Evolutionary conservation across 2,888 invertebrate species (phyloP).

Genomic region (Drosophila eohydei): DNA sequence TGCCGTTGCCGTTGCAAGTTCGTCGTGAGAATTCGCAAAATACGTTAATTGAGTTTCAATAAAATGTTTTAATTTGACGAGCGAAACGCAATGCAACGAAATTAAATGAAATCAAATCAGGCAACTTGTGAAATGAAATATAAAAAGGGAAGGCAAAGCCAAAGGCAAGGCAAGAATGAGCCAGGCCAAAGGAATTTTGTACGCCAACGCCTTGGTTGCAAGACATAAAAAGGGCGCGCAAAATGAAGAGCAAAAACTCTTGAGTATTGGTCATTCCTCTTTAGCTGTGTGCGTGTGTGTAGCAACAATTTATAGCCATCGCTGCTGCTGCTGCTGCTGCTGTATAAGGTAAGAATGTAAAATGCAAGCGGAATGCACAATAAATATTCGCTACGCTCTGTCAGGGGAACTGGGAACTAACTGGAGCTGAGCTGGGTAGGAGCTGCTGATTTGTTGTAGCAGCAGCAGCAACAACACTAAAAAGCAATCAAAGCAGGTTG

Average conservation of each 20-base stretch:
- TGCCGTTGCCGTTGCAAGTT: constrained; percentile 10
- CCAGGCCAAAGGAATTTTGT: constrained; percentile 69
- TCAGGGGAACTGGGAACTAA: constrained; percentile 44
- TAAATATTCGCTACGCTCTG: constrained; percentile 80
- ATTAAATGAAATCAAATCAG: constrained; percentile 56
- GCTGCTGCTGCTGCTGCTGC: constrained; percentile 21
- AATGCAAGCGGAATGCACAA: constrained; percentile 81
- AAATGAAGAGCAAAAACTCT: constrained; percentile 57
- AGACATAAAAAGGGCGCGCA: constrained; percentile 55
- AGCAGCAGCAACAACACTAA: constrained; percentile 54
- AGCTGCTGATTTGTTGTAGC: constrained; percentile 30
- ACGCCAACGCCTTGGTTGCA: constrained; percentile 71
- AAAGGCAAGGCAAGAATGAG: constrained; percentile 6
- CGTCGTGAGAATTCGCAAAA: constrained; percentile 72
- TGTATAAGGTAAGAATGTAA: constrained; percentile 67
- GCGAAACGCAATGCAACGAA: constrained; percentile 19
- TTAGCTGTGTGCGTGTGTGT: constrained; percentile 18
- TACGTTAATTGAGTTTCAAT: constrained; percentile 74
- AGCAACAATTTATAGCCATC: constrained; percentile 56
- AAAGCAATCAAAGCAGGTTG: constrained; percentile 79
- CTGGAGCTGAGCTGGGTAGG: constrained; percentile 29
- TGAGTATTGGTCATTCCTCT: constrained; percentile 31
- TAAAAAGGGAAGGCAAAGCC: not conserved
- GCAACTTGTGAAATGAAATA: constrained; percentile 23
- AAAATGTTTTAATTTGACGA: constrained; percentile 74